Evolutionary conservation across 1,140 invertebrate genomes (phyloP).

Genomic region (Lepidurus packardi): DNA sequence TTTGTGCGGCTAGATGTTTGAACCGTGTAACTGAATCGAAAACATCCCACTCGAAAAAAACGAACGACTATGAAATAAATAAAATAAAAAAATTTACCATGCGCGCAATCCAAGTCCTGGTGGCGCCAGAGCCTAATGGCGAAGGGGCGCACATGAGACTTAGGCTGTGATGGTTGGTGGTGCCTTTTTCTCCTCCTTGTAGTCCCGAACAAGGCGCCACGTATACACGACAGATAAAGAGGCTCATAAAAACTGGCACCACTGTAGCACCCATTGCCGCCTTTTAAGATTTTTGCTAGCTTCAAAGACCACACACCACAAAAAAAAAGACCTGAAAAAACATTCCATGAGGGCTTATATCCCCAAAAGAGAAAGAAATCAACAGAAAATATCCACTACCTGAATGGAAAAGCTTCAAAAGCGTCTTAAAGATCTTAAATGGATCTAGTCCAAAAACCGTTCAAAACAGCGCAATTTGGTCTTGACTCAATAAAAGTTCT

Average conservation of each 20-base stretch:
- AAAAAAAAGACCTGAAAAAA: no score
- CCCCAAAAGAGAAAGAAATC: no score
- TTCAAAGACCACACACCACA: not conserved
- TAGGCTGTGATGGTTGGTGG: not conserved
- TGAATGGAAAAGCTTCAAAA: no score
- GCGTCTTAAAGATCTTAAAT: no score
- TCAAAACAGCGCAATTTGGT: no score
- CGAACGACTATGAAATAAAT: not conserved
- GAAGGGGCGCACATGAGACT: conserved; percentile 3
- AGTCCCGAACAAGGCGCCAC: not conserved
- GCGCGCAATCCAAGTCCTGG: not conserved
- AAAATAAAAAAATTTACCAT: not conserved
- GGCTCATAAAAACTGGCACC: conserved; percentile 14
- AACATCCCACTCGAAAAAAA: not conserved
- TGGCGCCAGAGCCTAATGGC: conserved; percentile 13
- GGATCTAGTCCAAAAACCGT: no score
- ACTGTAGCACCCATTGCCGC: not conserved
- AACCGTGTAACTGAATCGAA: no score
- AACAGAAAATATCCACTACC: no score
- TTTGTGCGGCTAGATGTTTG: no score
- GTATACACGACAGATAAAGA: conserved; percentile 11
- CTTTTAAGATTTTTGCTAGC: not conserved
- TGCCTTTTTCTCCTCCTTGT: conserved; percentile 10
- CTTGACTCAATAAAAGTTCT: no score
- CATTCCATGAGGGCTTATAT: no score